Percentiles rank a stretch among this genome's conserved stretches.
phyloP scores from a whole-genome alignment of 2,888 invertebrate genomes.

The Pollenia amentaria region DNA sequence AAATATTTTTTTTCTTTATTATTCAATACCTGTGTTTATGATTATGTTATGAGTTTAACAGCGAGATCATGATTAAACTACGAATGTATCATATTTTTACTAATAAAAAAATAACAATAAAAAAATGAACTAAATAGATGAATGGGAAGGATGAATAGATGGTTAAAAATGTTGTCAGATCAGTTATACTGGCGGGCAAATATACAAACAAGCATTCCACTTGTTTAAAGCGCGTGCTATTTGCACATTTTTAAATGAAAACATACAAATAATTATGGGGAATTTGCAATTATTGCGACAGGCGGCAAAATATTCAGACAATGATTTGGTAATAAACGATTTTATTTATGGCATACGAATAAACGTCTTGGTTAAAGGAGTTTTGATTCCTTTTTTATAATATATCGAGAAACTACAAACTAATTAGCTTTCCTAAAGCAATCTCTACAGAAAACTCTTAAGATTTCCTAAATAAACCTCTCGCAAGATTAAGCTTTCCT shows the following conservation, averaged over 20 bases:
- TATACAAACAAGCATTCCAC: slow-evolving; percentile 1
- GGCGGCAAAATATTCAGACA: background rate
- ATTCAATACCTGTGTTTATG: slow-evolving; percentile 24
- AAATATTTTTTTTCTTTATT: background rate
- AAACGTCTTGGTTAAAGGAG: background rate
- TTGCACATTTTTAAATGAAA: slow-evolving; percentile 45
- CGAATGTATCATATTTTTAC: background rate
- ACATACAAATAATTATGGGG: background rate
- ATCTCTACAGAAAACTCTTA: too few relatives aligned
- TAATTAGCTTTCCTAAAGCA: too few relatives aligned
- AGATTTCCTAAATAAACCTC: background rate
- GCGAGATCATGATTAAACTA: slow-evolving; percentile 43
- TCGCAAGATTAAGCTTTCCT: background rate
- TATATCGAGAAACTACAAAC: background rate
- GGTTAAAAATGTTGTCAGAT: slow-evolving; percentile 22
- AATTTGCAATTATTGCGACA: slow-evolving; percentile 15
- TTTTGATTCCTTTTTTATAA: background rate
- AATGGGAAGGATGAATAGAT: background rate
- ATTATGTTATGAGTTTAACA: slow-evolving; percentile 59
- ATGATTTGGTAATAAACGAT: background rate
- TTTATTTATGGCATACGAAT: background rate
- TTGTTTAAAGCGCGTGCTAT: slow-evolving; percentile 31
- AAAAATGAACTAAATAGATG: background rate
- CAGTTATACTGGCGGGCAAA: background rate
- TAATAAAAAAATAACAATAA: background rate